A percentile compares a stretch with the other conserved stretches of the same genome.
phyloP scores from a whole-genome alignment of 2,113 vertebrate genomes.

The Oreocharis arfaki region DNA sequence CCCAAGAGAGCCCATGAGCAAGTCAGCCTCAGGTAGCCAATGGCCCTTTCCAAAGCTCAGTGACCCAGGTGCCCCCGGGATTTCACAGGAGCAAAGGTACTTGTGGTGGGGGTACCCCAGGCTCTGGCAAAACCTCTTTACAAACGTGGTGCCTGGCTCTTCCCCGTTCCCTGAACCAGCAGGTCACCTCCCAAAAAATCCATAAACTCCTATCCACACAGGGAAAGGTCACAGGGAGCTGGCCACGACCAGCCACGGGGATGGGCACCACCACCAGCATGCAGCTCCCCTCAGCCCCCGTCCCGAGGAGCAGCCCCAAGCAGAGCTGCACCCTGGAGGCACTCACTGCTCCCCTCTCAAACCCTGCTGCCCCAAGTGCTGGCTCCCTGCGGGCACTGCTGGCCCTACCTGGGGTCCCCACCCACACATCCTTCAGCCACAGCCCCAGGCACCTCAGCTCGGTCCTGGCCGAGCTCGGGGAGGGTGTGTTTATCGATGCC shows the following conservation, averaged over 20 bases:
- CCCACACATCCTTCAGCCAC: no score
- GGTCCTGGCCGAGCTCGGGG: not conserved
- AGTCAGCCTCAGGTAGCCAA: not conserved
- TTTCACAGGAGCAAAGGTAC: not conserved
- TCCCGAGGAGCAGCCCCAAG: not conserved
- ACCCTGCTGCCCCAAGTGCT: no score
- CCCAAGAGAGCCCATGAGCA: not conserved
- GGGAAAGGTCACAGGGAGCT: not conserved
- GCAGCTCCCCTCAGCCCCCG: not conserved
- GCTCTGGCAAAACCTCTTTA: not conserved
- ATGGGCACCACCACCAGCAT: not conserved
- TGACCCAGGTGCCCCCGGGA: not conserved
- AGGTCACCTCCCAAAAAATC: not conserved
- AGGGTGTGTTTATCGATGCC: not conserved
- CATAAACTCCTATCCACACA: not conserved
- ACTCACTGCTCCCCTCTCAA: not conserved
- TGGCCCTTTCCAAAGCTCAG: not conserved
- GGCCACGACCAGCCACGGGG: fast-evolving
- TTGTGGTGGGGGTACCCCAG: not conserved
- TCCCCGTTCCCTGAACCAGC: not conserved
- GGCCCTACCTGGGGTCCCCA: not conserved
- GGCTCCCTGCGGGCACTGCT: not conserved
- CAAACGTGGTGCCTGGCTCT: not conserved
- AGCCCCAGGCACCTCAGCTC: not conserved
- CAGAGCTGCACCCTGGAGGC: not conserved